Conservation (phyloP, 1,140 invertebrate species). For the Branchinecta lindahli region DNA sequence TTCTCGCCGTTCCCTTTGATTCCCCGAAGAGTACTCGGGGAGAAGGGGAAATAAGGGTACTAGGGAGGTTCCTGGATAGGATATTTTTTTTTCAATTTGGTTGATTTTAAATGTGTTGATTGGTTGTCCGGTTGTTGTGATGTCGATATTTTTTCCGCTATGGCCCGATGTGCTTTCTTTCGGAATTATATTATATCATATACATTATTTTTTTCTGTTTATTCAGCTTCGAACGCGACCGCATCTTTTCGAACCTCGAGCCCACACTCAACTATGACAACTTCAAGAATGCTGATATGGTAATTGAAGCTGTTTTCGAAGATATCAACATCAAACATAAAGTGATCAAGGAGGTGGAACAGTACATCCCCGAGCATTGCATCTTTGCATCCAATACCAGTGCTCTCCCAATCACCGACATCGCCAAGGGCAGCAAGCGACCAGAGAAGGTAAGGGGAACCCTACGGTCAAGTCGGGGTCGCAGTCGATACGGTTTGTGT, state of each 20-base stretch:
- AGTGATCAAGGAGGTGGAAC: slow-evolving; percentile 90
- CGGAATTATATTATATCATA: neutral
- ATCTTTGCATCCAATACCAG: slow-evolving; percentile 96
- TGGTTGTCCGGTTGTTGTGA: too few species aligned
- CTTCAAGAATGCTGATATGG: slow-evolving; percentile 77
- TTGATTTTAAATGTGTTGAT: too few species aligned
- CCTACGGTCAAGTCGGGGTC: neutral
- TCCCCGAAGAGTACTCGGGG: too few species aligned
- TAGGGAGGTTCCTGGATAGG: too few species aligned
- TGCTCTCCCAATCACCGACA: slow-evolving; percentile 88
- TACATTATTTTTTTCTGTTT: slow-evolving; percentile 29
- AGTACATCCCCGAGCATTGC: slow-evolving; percentile 68
- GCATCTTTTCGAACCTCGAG: slow-evolving; percentile 56
- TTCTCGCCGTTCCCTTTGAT: too few species aligned
- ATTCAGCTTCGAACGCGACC: slow-evolving; percentile 56
- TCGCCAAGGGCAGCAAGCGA: slow-evolving; percentile 74
- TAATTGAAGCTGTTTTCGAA: slow-evolving; percentile 99
- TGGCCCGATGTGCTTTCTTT: too few species aligned
- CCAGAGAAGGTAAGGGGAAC: slow-evolving; percentile 70
- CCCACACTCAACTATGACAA: slow-evolving; percentile 68
- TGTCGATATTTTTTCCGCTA: too few species aligned
- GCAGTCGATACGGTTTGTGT: neutral
- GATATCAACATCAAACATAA: slow-evolving; percentile 90
- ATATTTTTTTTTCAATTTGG: too few species aligned
- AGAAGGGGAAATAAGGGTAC: slow-evolving; percentile 13